Conservation (phyloP, 2,888 invertebrate species). For the Perdita meconis region DNA sequence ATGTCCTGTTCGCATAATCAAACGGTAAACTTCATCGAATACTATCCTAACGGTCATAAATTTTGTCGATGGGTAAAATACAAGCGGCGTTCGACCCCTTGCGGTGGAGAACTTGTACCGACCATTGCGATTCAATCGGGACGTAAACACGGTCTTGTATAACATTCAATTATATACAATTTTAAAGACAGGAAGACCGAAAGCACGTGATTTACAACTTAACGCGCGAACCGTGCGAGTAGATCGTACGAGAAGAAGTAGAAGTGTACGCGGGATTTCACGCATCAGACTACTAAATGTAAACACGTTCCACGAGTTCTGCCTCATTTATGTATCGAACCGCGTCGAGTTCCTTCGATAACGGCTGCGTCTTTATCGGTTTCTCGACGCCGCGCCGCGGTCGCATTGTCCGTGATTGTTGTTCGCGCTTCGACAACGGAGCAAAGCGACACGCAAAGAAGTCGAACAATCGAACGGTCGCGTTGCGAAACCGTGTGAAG, state of each 20-base stretch:
- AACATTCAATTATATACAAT: too few relatives aligned
- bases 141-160: too few relatives aligned
- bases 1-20: not conserved
- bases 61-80: not conserved
- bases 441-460: not conserved
- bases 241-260: too few relatives aligned
- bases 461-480: too few relatives aligned
- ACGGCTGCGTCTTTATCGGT: not conserved
- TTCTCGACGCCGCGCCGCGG: not conserved
- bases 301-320: too few relatives aligned
- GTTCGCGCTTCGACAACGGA: not conserved
- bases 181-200: too few relatives aligned
- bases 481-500: not conserved
- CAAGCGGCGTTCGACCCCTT: conserved; percentile 3
- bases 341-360: not conserved
- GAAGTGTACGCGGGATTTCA: too few relatives aligned
- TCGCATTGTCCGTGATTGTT: not conserved
- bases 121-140: too few relatives aligned
- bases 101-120: not conserved
- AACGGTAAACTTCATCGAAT: conserved; percentile 24
- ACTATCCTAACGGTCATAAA: conserved; percentile 14
- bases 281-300: too few relatives aligned
- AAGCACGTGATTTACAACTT: too few relatives aligned
- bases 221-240: too few relatives aligned
- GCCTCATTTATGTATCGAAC: not conserved